These are phyloP conservation scores for Cepaea nemoralis DNA, from an alignment of 1,140 invertebrate species.

Conservation along the genomic window DNA sequence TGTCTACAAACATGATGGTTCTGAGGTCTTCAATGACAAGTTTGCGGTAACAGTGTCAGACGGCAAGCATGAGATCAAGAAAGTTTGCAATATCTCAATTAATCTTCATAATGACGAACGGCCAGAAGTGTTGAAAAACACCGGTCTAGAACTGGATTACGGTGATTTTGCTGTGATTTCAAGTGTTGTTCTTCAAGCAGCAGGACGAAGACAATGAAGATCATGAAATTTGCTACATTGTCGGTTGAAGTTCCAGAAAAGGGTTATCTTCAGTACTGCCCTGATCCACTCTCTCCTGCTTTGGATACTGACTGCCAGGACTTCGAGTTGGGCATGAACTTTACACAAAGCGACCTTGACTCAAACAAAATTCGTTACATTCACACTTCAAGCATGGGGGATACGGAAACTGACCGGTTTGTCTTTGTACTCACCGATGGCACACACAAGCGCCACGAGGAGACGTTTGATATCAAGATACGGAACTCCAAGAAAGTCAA, in stretches of 20 bases:
- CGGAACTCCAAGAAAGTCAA: slow-evolving; percentile 79
- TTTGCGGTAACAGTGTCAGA: slow-evolving; percentile 72
- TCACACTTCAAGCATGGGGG: slow-evolving; percentile 87
- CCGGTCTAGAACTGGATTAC: slow-evolving; percentile 68
- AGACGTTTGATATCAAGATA: slow-evolving; percentile 85
- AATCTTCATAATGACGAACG: slow-evolving; percentile 71
- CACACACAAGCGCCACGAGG: slow-evolving; percentile 66
- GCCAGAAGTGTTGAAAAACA: slow-evolving; percentile 70
- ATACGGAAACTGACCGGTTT: slow-evolving; percentile 88
- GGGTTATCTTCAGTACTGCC: slow-evolving; percentile 75
- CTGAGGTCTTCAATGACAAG: slow-evolving; percentile 69
- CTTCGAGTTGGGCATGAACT: slow-evolving; percentile 73
- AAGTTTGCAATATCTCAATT: slow-evolving; percentile 67
- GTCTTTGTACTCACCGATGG: slow-evolving; percentile 83
- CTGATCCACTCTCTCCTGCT: slow-evolving; percentile 78
- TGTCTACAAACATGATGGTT: slow-evolving; percentile 72
- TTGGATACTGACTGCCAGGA: slow-evolving; percentile 75
- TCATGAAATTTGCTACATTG: slow-evolving; percentile 66
- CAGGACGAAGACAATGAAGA: slow-evolving; percentile 71
- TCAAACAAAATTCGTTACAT: slow-evolving; percentile 87
- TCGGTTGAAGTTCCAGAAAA: slow-evolving; percentile 62
- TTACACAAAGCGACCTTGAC: slow-evolving; percentile 90
- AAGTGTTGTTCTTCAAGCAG: slow-evolving; percentile 64
- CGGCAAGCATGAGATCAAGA: slow-evolving; percentile 70
- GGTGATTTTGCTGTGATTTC: slow-evolving; percentile 69